Conservation (phyloP, 2,888 invertebrate species). For the Gisinianus flammeolus region DNA sequence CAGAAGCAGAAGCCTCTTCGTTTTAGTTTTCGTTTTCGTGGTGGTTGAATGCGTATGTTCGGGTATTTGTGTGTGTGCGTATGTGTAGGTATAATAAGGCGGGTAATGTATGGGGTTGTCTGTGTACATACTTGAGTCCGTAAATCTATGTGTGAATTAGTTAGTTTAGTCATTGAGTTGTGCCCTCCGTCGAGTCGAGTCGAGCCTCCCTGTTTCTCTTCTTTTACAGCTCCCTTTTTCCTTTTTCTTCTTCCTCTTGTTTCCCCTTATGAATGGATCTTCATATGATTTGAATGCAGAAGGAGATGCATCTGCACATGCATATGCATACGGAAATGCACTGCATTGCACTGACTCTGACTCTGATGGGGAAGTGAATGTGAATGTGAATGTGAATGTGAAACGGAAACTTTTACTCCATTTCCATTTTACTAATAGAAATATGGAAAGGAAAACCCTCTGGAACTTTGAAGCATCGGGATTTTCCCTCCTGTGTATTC, state of each 20-base stretch:
- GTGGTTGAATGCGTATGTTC: background rate
- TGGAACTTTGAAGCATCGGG: background rate
- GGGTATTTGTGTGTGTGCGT: background rate
- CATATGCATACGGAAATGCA: too few relatives aligned
- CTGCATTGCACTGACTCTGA: too few relatives aligned
- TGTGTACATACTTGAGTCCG: background rate
- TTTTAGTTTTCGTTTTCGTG: background rate
- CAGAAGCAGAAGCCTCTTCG: too few relatives aligned
- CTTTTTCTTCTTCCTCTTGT: background rate
- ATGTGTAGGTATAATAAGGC: background rate
- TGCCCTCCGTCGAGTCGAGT: background rate
- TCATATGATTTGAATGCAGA: background rate
- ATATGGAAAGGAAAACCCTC: background rate
- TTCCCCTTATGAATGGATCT: background rate
- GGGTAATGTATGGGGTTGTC: background rate
- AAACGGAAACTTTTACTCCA: background rate
- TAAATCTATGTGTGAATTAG: conserved; percentile 44
- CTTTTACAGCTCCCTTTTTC: background rate
- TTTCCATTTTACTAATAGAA: background rate
- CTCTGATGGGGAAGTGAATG: background rate
- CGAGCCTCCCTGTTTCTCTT: background rate
- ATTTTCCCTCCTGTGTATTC: background rate
- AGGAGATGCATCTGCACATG: too few relatives aligned
- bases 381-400: background rate
- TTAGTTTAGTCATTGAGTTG: conserved; percentile 39